Base-by-base conservation (phyloP, 2,888 invertebrate genomes). In the Bombylius discolor region DNA sequence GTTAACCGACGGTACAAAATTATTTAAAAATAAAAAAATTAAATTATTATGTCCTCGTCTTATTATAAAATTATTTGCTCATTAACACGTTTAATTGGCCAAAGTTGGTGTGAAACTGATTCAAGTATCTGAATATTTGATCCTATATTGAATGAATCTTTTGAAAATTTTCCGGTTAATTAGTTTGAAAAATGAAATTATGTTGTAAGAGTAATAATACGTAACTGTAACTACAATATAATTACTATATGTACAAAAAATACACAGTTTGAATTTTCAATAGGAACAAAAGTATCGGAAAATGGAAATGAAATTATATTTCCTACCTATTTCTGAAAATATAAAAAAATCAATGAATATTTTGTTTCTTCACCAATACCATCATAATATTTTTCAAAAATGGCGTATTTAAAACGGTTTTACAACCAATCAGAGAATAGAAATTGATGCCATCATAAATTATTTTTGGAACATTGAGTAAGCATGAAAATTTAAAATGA, bases 21-120 rank as follows among this genome's bases (percentile, higher is more conserved):
- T 45, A 54, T n/a, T n/a, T n/a, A n/a, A n/a, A n/a, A n/a, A n/a
- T n/a, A n/a, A n/a, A n/a, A n/a, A n/a, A n/a, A n/a, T n/a, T n/a
- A n/a, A n/a, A 11, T 11, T 8, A 42, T 36, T 36, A 8, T 36
- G 7, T 36, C 9, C 36, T 36, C 36, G 7, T 36, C 9, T 36
- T 23, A 23, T 23, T 23, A 3, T 23, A 53, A 42, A 45, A 54
- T 54, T 54, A 49, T 49, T 31, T 14, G 14, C 53, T 39, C 49
- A 48, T 48, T 55, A 51, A 51, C 51, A 51, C 51, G 53, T 53
- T 53, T 52, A 53, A 56, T 58, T 58, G 52, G 49, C 48, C 58
- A 53, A 52, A 52, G 56, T 51, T 56, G 56, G 51, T 56, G 56
- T 42, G 36, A 49, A 58, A 58, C 58, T 58, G 55, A 58, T 56